phyloP scores from a whole-genome alignment of 2,797 vertebrate genomes.

The Galagoides demidoff region DNA sequence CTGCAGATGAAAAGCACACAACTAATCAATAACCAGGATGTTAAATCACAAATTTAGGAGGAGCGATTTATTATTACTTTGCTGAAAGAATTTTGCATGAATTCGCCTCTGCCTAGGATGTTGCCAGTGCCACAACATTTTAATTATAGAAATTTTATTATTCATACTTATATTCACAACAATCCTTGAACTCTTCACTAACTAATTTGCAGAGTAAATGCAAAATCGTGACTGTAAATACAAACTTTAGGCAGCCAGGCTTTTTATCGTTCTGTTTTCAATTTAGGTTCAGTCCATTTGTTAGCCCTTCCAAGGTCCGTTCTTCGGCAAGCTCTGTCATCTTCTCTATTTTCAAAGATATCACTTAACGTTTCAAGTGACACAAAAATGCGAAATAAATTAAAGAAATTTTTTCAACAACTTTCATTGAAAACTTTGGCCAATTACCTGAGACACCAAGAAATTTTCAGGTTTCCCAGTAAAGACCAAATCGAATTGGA shows the following conservation, averaged over 20 bases:
- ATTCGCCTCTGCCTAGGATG: background rate
- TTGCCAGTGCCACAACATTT: background rate
- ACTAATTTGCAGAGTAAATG: background rate
- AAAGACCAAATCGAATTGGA: conserved; percentile 2
- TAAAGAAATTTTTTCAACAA: background rate
- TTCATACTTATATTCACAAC: background rate
- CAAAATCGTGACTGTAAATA: background rate
- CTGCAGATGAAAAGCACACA: background rate
- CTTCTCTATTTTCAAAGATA: background rate
- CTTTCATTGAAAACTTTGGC: background rate
- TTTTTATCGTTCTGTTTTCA: background rate
- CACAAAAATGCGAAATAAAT: conserved; percentile 21
- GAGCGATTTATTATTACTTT: background rate
- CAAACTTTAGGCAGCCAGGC: background rate
- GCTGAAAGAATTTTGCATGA: background rate
- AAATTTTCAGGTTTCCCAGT: background rate
- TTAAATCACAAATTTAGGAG: conserved; percentile 2
- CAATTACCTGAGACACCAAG: background rate
- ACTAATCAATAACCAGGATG: background rate
- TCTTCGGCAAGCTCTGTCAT: background rate
- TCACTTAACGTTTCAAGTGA: background rate
- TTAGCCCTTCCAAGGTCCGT: background rate
- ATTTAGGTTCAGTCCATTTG: background rate
- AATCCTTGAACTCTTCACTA: background rate
- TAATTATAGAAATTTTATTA: background rate